Conservation (phyloP, 2,113 vertebrate species). For the Prunella fulvescens region DNA sequence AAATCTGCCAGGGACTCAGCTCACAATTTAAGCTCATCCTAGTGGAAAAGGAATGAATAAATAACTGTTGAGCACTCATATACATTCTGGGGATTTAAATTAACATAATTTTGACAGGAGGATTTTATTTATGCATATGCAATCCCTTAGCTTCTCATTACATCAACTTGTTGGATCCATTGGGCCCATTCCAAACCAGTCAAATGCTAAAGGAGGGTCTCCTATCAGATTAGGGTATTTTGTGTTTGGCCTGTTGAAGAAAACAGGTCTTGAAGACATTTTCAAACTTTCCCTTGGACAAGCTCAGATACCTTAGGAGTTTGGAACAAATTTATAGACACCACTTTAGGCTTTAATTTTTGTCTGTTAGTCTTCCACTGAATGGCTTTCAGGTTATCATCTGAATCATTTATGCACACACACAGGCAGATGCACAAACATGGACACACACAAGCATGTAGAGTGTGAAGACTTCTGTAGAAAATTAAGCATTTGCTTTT, state of each 20-base stretch:
- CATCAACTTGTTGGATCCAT: not conserved
- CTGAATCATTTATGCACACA: not conserved
- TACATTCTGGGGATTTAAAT: not conserved
- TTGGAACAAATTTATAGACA: not conserved
- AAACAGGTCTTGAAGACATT: not conserved
- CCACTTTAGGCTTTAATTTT: not conserved
- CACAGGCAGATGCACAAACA: not conserved
- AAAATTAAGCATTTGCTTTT: not conserved
- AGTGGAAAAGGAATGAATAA: not conserved
- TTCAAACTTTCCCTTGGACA: not conserved
- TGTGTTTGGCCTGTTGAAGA: not conserved
- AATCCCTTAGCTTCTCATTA: not conserved
- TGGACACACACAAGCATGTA: not conserved
- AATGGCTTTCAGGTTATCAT: not conserved
- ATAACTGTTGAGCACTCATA: not conserved
- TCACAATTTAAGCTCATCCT: not conserved
- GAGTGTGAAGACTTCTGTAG: not conserved
- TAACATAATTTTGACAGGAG: not conserved
- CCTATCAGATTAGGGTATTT: not conserved
- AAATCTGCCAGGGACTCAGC: not conserved
- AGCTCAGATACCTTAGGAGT: not conserved
- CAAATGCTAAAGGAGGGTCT: not conserved
- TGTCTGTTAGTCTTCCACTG: not conserved
- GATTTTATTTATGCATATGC: not conserved
- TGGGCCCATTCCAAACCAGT: not conserved